Conservation (phyloP, 35 echinoderm and acorn worm genomes). For the Acanthaster planci region DNA sequence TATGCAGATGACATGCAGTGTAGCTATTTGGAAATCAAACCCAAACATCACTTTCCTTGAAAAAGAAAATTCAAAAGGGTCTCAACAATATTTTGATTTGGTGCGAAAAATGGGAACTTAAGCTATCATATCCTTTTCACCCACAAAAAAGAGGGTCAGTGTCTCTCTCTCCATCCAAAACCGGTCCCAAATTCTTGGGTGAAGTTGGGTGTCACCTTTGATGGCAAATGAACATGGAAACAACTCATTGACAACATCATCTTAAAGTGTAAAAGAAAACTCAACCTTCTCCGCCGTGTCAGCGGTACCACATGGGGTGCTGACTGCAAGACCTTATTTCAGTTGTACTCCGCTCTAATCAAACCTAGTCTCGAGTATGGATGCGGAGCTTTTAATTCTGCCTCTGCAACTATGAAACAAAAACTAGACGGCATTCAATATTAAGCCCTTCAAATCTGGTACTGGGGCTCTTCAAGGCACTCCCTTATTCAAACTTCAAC, state of each 20-base stretch:
- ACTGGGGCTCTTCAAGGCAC: neutral
- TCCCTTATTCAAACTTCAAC: neutral
- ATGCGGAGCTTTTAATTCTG: constrained; percentile 12
- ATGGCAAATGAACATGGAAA: neutral
- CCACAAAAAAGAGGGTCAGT: neutral
- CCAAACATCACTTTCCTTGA: too few species aligned
- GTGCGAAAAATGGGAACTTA: constrained; percentile 30
- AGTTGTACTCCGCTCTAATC: neutral
- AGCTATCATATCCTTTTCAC: constrained; percentile 13
- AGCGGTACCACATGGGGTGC: neutral
- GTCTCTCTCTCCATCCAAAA: neutral
- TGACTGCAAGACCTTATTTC: neutral
- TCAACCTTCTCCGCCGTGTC: neutral
- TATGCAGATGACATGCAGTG: too few species aligned
- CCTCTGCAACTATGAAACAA: neutral
- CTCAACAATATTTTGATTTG: neutral
- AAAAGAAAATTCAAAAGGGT: constrained; percentile 18
- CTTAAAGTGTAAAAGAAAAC: constrained; percentile 5
- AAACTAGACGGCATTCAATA: neutral
- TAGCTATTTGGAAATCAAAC: too few species aligned
- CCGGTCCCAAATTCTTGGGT: neutral
- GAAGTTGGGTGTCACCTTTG: neutral
- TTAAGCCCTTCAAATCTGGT: constrained; percentile 18
- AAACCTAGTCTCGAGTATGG: constrained; percentile 24
- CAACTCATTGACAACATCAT: neutral